Conservation (phyloP, 2,797 vertebrate species). For the Eupleurogrammus muticus region DNA sequence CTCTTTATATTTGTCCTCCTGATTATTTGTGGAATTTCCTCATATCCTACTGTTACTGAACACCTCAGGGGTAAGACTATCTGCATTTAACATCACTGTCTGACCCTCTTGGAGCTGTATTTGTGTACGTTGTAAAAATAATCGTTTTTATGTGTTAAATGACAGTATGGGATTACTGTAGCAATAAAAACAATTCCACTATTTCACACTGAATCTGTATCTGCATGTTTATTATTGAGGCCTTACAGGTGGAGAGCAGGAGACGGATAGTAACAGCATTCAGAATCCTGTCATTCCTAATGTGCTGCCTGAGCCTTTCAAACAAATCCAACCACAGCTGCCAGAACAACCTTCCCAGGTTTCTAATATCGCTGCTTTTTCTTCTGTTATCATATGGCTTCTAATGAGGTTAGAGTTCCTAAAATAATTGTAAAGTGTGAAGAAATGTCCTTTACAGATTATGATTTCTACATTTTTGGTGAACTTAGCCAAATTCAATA, state of each 20-base stretch:
- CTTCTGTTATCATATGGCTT: background rate
- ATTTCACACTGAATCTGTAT: background rate
- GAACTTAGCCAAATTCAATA: background rate
- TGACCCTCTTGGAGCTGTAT: background rate
- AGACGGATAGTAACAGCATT: conserved; percentile 43
- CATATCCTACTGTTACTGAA: conserved; percentile 82
- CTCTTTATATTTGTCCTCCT: conserved; percentile 85
- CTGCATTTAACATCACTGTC: background rate
- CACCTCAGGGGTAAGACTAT: conserved; percentile 85
- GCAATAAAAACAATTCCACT: background rate
- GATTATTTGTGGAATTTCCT: conserved; percentile 84
- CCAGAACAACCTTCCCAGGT: conserved; percentile 83
- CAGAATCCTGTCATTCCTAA: conserved; percentile 74
- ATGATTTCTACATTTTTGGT: background rate
- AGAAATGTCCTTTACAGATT: background rate
- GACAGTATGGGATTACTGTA: background rate
- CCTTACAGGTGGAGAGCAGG: conserved; percentile 58
- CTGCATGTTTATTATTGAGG: conserved; percentile 64
- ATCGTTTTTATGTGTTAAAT: background rate
- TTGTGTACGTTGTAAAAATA: background rate
- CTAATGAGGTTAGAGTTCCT: background rate
- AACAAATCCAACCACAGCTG: conserved; percentile 48
- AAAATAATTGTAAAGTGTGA: background rate
- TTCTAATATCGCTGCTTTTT: conserved; percentile 7
- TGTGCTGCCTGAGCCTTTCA: conserved; percentile 78